Evolutionary conservation across 2,888 invertebrate genomes (phyloP).

Genomic region (Cloeon dipterum): DNA sequence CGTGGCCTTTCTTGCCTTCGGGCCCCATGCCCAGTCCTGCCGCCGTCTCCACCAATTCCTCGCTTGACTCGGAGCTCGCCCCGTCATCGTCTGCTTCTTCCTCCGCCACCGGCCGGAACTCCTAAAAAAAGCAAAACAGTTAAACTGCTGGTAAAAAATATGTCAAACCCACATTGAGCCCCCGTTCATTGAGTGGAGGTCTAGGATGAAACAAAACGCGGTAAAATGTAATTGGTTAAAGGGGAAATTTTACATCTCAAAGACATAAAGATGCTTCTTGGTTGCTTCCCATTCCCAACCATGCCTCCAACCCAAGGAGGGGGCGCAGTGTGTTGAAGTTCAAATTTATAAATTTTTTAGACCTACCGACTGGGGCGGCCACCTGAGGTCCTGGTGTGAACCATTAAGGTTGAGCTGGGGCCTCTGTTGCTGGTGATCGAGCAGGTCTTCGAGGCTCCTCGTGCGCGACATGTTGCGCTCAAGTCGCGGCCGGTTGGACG

Average conservation of each 20-base stretch:
- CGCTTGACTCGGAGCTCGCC: conserved; percentile 31
- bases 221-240: too few species aligned
- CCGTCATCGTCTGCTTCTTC: conserved; percentile 14
- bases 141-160: too few species aligned
- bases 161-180: too few species aligned
- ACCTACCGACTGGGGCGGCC: conserved; percentile 3
- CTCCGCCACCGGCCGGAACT: background rate
- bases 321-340: too few species aligned
- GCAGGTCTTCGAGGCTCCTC: conserved; percentile 8
- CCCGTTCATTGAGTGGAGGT: too few species aligned
- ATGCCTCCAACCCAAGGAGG: too few species aligned
- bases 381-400: conserved; percentile 6
- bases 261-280: too few species aligned
- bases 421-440: conserved; percentile 5
- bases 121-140: too few species aligned
- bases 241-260: too few species aligned
- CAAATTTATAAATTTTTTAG: too few species aligned
- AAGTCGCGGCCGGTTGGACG: conserved; percentile 18
- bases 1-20: conserved; percentile 10
- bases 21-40: conserved; percentile 17
- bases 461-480: conserved; percentile 16
- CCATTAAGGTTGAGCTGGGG: conserved; percentile 6
- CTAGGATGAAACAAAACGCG: too few species aligned
- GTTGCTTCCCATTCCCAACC: too few species aligned
- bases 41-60: conserved; percentile 25